Percentiles rank a stretch among this genome's conserved stretches.
phyloP scores from a whole-genome alignment of 2,113 vertebrate genomes.

The Cygnus buccinator region DNA sequence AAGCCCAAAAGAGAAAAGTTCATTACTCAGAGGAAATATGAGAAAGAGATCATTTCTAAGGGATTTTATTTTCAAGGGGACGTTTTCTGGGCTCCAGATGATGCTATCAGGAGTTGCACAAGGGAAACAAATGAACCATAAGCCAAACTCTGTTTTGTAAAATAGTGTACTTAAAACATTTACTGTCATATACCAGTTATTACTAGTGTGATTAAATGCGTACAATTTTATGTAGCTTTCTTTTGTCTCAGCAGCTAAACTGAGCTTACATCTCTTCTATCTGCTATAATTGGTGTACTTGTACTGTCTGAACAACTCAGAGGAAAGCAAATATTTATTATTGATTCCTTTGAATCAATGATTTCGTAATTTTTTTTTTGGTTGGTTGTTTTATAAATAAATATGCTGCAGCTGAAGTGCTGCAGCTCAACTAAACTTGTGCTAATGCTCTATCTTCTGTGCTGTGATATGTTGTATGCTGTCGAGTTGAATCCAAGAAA shows the following conservation, averaged over 20 bases:
- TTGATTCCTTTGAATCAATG: slow-evolving; percentile 73
- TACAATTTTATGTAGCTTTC: slow-evolving; percentile 42
- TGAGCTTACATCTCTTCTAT: slow-evolving; percentile 59
- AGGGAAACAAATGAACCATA: slow-evolving; percentile 46
- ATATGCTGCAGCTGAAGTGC: slow-evolving; percentile 34
- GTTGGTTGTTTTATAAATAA: slow-evolving; percentile 73
- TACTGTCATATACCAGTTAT: slow-evolving; percentile 68
- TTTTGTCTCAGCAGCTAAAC: slow-evolving; percentile 56
- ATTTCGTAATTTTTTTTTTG: slow-evolving; percentile 48
- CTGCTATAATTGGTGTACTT: slow-evolving; percentile 57
- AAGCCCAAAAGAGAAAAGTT: background rate
- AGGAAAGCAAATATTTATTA: slow-evolving; percentile 77
- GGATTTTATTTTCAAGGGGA: background rate
- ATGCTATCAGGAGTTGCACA: slow-evolving; percentile 37
- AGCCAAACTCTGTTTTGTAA: slow-evolving; percentile 67
- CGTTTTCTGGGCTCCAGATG: background rate
- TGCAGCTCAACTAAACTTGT: slow-evolving; percentile 29
- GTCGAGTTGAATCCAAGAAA: background rate
- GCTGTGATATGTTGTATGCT: background rate
- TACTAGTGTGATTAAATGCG: slow-evolving; percentile 60
- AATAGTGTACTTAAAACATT: slow-evolving; percentile 70
- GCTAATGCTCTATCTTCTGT: background rate
- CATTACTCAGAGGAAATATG: background rate
- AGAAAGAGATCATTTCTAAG: background rate
- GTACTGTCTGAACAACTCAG: slow-evolving; percentile 66